These are phyloP conservation scores for Echinarachnius parma DNA, from an alignment of 53 echinoderm and acorn worm species.

Conservation along the genomic window DNA sequence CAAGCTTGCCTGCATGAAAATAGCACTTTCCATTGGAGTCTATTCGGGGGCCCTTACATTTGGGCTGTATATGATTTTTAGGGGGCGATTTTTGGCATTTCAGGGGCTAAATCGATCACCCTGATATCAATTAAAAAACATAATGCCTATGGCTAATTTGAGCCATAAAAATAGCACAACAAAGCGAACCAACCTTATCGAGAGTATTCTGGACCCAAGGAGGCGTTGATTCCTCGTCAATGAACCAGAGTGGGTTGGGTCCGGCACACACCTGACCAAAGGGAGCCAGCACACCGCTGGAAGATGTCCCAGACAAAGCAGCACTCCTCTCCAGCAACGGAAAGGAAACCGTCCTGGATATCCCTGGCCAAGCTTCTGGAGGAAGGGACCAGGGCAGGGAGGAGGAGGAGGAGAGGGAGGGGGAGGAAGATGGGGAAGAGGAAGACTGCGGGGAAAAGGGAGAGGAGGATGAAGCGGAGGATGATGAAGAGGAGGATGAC, in stretches of 20 bases:
- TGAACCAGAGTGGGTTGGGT: slow-evolving; percentile 34
- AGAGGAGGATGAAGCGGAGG: too few relatives aligned
- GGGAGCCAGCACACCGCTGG: slow-evolving; percentile 25
- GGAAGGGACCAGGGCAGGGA: not conserved
- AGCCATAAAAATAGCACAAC: too few relatives aligned
- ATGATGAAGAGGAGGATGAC: too few relatives aligned
- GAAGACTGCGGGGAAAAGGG: too few relatives aligned
- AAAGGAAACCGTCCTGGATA: not conserved
- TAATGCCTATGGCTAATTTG: too few relatives aligned
- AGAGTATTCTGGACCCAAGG: slow-evolving; percentile 32
- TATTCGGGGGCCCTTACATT: too few relatives aligned
- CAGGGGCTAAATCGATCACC: too few relatives aligned
- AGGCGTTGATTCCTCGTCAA: slow-evolving; percentile 32
- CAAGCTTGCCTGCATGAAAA: too few relatives aligned
- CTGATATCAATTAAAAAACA: too few relatives aligned
- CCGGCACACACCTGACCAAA: slow-evolving; percentile 22
- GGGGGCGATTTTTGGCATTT: too few relatives aligned
- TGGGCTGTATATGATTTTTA: too few relatives aligned
- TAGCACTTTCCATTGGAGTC: too few relatives aligned
- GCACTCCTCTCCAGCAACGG: not conserved
- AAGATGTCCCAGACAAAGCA: slow-evolving; percentile 7
- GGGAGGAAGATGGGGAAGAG: not conserved
- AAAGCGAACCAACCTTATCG: slow-evolving; percentile 38
- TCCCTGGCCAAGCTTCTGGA: not conserved
- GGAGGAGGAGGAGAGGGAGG: not conserved